A percentile compares a stretch with the other conserved stretches of the same genome.
phyloP scores from a whole-genome alignment of 2,888 invertebrate genomes.

The Heliconius charithonia region DNA sequence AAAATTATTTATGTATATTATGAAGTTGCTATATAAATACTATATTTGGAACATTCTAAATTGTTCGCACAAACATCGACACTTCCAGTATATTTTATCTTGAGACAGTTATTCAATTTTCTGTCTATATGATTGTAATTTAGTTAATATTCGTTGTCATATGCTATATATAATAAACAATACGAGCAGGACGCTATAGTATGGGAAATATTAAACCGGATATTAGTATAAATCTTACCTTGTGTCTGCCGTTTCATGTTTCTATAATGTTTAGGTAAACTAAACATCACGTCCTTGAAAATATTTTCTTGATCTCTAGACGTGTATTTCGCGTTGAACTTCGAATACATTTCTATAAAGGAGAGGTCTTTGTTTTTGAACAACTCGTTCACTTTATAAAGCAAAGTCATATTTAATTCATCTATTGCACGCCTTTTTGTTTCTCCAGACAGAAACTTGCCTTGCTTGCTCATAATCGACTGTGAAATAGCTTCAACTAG shows the following conservation, averaged over 20 bases:
- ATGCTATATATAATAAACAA: background rate
- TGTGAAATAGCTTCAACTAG: constrained; percentile 64
- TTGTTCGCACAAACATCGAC: background rate
- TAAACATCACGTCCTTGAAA: constrained; percentile 61
- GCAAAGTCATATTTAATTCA: constrained; percentile 58
- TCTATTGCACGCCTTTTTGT: constrained; percentile 56
- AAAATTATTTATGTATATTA: constrained; percentile 49
- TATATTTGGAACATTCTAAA: background rate
- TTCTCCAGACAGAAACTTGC: constrained; percentile 54
- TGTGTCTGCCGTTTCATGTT: constrained; percentile 59
- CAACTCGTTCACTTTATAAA: constrained; percentile 61
- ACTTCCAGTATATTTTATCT: background rate
- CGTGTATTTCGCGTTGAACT: constrained; percentile 64
- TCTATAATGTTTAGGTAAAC: constrained; percentile 61
- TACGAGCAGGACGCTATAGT: background rate
- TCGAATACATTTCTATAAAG: constrained; percentile 69
- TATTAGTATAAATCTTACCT: constrained; percentile 61
- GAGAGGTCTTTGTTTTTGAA: constrained; percentile 68
- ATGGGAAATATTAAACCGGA: background rate
- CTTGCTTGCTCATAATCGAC: constrained; percentile 61
- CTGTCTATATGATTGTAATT: background rate
- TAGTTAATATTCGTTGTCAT: background rate
- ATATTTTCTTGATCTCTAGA: constrained; percentile 63
- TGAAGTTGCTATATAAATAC: background rate
- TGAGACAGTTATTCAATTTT: background rate